Evolutionary conservation across 1,140 invertebrate species (phyloP).

Genomic region (Drosophila albomicans): DNA sequence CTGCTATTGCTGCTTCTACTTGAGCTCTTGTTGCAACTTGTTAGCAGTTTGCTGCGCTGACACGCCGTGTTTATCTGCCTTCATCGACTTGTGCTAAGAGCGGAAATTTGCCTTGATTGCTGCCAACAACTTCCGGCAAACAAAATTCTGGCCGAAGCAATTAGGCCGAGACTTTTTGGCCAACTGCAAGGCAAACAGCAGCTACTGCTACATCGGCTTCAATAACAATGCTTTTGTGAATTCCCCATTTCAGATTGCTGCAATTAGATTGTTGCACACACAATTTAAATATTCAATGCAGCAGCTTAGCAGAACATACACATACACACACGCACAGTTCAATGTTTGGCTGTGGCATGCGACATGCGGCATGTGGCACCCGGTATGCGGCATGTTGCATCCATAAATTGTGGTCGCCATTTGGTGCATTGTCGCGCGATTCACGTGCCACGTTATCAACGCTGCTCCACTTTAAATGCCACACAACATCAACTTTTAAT

Average conservation of each 20-base stretch:
- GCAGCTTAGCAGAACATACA: neutral
- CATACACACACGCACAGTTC: neutral
- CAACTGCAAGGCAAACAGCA: neutral
- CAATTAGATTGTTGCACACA: conserved; percentile 31
- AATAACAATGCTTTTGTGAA: conserved; percentile 14
- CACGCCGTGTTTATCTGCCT: conserved; percentile 9
- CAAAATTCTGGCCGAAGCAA: conserved; percentile 39
- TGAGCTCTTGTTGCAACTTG: conserved; percentile 38
- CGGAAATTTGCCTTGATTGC: conserved; percentile 57
- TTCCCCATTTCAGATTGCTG: conserved; percentile 25
- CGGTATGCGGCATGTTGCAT: conserved; percentile 33
- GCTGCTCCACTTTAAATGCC: neutral
- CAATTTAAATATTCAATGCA: conserved; percentile 9
- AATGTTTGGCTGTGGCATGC: conserved; percentile 10
- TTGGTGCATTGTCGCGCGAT: conserved; percentile 31
- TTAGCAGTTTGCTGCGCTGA: conserved; percentile 9
- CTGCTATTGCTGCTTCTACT: conserved; percentile 24
- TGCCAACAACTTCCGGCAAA: conserved; percentile 43
- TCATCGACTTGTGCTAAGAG: conserved; percentile 28
- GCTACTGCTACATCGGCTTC: no score
- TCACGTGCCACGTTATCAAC: conserved; percentile 22
- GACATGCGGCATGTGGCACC: conserved; percentile 9
- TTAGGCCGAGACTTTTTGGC: conserved; percentile 1
- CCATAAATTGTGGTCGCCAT: conserved; percentile 64
- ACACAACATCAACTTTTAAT: conserved; percentile 25